Evolutionary conservation across 2,888 invertebrate genomes (phyloP), one percentile per base, ranked within the genome.

Genomic region (Phyto melanocephala): DNA sequence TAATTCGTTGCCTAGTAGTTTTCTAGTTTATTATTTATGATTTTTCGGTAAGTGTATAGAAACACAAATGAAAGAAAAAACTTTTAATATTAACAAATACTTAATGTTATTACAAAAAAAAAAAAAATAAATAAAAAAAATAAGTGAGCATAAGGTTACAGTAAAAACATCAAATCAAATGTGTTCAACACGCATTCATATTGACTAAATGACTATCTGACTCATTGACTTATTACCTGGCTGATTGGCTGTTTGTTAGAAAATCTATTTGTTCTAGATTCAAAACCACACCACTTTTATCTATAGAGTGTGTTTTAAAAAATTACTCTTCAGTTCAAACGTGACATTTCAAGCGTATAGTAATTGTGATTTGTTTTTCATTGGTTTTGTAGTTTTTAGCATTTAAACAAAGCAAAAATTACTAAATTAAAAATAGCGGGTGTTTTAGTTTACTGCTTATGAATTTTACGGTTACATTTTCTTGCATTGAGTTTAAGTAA

Each of bases 61-160:
- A 35, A 62, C 24, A 54, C 15, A 22, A 45, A 24, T 8, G 4
- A 62, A 28, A n/a, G n/a, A 28, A 35, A 67, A 58, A 42, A 54
- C 37, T 62, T 78, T 68, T 62, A 45, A 50, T 81, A 77, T 77
- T 78, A 65, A 80, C 74, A 70, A 82, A 82, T 82, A 79, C 75
- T 79, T 75, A 71, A 79, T 60, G 37, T 54, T 54, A 24, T 52
- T 60, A 70, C 33, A 52, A 58, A 42, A 45, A n/a, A n/a, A n/a
- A n/a, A n/a, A n/a, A n/a, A n/a, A n/a, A n/a, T n/a, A n/a, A n/a
- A n/a, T n/a, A n/a, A n/a, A n/a, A n/a, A n/a, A 68, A 63, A 78
- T 50, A 42, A 20, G 58, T 45, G 54, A 65, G 70, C 79, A 82
- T 67, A 79, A 65, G 70, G 68, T 58, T 54, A 45, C 15, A 52